Evolutionary conservation across 2,797 vertebrate species (phyloP).

Genomic region (Chelmon rostratus): DNA sequence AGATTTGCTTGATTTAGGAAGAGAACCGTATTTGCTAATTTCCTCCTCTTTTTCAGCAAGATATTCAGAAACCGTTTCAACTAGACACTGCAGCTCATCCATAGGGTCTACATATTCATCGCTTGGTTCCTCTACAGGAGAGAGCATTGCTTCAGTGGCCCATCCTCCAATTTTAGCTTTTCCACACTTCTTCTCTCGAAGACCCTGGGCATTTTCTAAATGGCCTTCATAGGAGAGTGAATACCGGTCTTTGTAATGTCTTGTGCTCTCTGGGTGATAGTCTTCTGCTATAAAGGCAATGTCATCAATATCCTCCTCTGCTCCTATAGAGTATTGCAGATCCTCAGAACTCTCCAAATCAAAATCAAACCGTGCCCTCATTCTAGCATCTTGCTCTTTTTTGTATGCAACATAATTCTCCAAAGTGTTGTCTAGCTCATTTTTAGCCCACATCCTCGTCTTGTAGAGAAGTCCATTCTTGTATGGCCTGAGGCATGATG

Average conservation of each 20-base stretch:
- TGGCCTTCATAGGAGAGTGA: conserved; percentile 64
- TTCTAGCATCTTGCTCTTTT: conserved; percentile 77
- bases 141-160: conserved; percentile 83
- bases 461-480: conserved; percentile 92
- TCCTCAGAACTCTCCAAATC: conserved; percentile 88
- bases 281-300: conserved; percentile 70
- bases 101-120: conserved; percentile 92
- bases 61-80: conserved; percentile 98
- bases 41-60: conserved; percentile 98
- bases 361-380: conserved; percentile 78
- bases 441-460: conserved; percentile 86
- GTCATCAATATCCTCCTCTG: conserved; percentile 86
- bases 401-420: conserved; percentile 84
- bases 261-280: conserved; percentile 58
- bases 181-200: conserved; percentile 77
- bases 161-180: conserved; percentile 79
- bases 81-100: conserved; percentile 96
- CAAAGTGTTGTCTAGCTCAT: conserved; percentile 81
- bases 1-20: conserved; percentile 88
- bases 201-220: conserved; percentile 67
- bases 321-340: conserved; percentile 77
- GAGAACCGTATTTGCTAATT: conserved; percentile 92
- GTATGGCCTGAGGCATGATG: conserved; percentile 87
- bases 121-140: conserved; percentile 89
- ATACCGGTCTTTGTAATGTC: conserved; percentile 65